Evolutionary conservation across 2,797 vertebrate species (phyloP).

Genomic region (Threskiornis aethiopicus): DNA sequence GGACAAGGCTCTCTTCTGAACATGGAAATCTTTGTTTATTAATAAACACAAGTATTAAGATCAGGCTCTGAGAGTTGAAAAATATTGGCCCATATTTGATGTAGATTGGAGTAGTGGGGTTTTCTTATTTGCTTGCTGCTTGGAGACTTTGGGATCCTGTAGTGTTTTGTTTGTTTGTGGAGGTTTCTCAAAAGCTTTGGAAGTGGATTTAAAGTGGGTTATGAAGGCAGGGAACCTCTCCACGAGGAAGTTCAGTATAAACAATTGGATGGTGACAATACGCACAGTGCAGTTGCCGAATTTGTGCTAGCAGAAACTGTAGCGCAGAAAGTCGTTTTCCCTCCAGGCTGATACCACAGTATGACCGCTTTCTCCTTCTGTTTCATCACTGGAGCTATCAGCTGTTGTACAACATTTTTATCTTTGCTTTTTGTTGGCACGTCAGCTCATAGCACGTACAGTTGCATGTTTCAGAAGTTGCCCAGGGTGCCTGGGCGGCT

Average conservation of each 20-base stretch:
- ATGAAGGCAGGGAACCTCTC: not conserved
- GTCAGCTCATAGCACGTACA: accelerated
- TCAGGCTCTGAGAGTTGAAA: not conserved
- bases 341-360: not conserved
- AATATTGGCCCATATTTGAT: not conserved
- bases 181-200: not conserved
- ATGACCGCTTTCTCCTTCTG: not conserved
- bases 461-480: not conserved
- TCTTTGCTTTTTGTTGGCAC: not conserved
- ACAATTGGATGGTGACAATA: not conserved
- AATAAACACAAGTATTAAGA: not conserved
- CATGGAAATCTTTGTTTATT: not conserved
- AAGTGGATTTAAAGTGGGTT: not conserved
- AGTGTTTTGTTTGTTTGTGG: not conserved
- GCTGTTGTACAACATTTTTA: not conserved
- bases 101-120: accelerated
- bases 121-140: not conserved
- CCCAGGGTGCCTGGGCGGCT: not conserved
- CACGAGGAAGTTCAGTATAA: not conserved
- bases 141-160: not conserved
- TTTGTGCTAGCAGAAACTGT: not conserved
- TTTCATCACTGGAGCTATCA: not conserved
- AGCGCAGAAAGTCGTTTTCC: not conserved
- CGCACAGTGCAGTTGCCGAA: not conserved
- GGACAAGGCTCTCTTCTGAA: not conserved